phyloP scores from a whole-genome alignment of 1,140 invertebrate species.

The Lordiphosa mommai region DNA sequence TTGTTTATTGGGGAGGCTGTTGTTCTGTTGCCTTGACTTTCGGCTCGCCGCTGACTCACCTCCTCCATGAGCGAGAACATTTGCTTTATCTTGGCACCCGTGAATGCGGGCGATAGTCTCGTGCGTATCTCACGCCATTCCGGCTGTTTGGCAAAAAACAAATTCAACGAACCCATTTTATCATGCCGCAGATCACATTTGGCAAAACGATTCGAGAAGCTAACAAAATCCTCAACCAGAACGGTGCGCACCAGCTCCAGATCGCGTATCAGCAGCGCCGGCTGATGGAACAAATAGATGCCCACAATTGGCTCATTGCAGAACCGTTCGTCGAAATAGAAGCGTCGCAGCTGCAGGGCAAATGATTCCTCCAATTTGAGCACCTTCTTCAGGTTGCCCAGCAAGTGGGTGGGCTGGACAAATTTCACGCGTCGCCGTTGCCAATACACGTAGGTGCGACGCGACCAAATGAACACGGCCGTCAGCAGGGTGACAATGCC shows the following conservation, averaged over 20 bases:
- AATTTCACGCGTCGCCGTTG: constrained; percentile 73
- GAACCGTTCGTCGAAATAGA: constrained; percentile 64
- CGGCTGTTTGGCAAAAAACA: constrained; percentile 69
- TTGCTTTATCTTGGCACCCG: constrained; percentile 81
- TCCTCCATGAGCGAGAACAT: constrained; percentile 82
- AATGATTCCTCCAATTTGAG: constrained; percentile 66
- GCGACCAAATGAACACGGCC: constrained; percentile 71
- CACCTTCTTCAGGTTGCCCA: constrained; percentile 70
- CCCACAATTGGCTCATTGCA: constrained; percentile 77
- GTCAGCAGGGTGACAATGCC: constrained; percentile 69
- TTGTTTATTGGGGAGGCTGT: neutral
- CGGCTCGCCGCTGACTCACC: constrained; percentile 32
- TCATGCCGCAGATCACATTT: constrained; percentile 60
- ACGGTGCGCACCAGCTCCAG: constrained; percentile 81
- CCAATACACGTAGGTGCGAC: constrained; percentile 77
- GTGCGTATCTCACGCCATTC: constrained; percentile 82
- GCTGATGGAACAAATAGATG: constrained; percentile 80
- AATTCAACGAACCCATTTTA: constrained; percentile 68
- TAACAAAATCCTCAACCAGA: constrained; percentile 81
- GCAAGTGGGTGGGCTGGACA: constrained; percentile 61
- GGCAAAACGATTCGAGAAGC: constrained; percentile 71
- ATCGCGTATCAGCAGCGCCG: constrained; percentile 81
- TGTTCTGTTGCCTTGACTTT: too few relatives aligned
- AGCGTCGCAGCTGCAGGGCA: constrained; percentile 60
- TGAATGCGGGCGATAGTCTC: constrained; percentile 81